Evolutionary conservation across 2,888 invertebrate species (phyloP), one percentile per base, ranked within the genome.

Genomic region (Embidobia sp.): DNA sequence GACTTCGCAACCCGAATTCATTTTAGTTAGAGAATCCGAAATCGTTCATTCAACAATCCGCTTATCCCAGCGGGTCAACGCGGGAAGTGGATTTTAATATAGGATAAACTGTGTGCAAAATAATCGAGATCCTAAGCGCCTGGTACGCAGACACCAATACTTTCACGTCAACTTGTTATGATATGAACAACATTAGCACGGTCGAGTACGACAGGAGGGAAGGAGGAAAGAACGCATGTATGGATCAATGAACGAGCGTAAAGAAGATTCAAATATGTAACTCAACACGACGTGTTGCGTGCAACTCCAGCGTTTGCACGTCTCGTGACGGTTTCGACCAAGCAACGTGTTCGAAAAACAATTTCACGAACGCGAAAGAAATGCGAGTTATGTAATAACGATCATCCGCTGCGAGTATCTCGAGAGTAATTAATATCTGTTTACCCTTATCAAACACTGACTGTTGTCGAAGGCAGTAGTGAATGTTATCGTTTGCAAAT

Each of bases 241-340:
- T 69, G 35, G 63, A 76, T 70, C 64, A 75, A 49, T 75, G 75
- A 75, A 69, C 57, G 69, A 57, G 26, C 27, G 44, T 74, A 69
- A 75, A 55, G 57, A 69, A 48, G 49, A 69, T 75, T 69, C 57
- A 57, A 64, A 69, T 49, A 61, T 64, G 57, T 76, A 64, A 61
- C 67, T 67, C 40, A 19, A 48, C 37, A 37, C 37, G 31, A 10
- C 37, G 1, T 6, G 13, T 6, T 15, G 15, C 15, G 8, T 11
- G 37, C 27, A 15, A 55, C 3, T 22, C 6, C 6, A 22, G 22
- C 22, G 6, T n/a, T n/a, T n/a, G n/a, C n/a, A n/a, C n/a, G n/a
- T n/a, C n/a, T n/a, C n/a, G n/a, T n/a, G n/a, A n/a, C n/a, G n/a
- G n/a, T n/a, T n/a, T n/a, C n/a, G n/a, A n/a, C n/a, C n/a, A n/a